Evolutionary conservation across 2,113 vertebrate genomes (phyloP), one percentile per base, ranked within the genome.

Genomic region (Himantopus leucocephalus): DNA sequence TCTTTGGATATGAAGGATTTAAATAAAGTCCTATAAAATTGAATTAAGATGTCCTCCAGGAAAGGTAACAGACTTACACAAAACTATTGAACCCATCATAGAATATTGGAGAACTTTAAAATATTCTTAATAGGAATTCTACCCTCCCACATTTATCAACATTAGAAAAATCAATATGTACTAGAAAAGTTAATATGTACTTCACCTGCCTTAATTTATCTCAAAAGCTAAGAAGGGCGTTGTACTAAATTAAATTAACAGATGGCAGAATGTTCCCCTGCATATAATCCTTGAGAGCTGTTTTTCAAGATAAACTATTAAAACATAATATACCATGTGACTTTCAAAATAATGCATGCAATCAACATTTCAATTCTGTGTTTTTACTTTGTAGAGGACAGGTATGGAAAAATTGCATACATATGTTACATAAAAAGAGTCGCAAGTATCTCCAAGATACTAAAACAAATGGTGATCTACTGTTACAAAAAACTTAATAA

Each of bases 161-260:
- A 84, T 87, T 47, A 92, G 68, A 85, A 85, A 92, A 92, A 94
- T 82, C 90, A 76, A 58, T 95, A 83, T 16, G 47, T 39, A 76
- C 43, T 58, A 94, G 64, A 20, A 77, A 71, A 94, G 35, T 70
- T 76, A 92, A 32, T 48, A 89, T 12, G 58, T 37, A 72, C 43
- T 91, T 89, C 60, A 92, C 10, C 35, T 91, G 72, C 23, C 60
- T 78, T 56, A 72, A 56, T 39, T 92, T 93, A 39, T 71, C 86
- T 60, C 2, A 6, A 45, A 88, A 94, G 45, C 45, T 29, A 86
- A 64, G 68, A 88, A 88, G 30, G 58, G 17, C 3, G 4, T 20
- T 64, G 63, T 43, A 83, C 39, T 64, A 52, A 88, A 92, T 62
- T 52, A 83, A 66, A 83, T 75, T 43, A 88, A 90, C 26, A 67